Evolutionary conservation across 2,797 vertebrate species (phyloP).

Genomic region (Falco peregrinus): DNA sequence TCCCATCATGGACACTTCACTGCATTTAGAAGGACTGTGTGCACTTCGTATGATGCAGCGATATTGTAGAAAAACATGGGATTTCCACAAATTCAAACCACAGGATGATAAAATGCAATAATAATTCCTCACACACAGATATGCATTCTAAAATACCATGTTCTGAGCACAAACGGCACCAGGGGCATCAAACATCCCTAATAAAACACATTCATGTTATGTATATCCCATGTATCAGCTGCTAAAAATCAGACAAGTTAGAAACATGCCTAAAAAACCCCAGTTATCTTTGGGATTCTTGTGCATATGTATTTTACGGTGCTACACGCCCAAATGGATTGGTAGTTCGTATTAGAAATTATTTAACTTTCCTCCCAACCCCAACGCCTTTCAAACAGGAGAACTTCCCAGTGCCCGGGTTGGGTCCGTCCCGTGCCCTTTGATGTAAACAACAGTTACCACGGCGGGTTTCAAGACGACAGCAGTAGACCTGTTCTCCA

Average conservation of each 20-base stretch:
- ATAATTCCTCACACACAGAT: not conserved
- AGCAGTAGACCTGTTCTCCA: not conserved
- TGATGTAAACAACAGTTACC: not conserved
- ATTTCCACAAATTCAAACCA: not conserved
- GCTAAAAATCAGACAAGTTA: not conserved
- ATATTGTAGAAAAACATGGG: not conserved
- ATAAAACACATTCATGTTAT: not conserved
- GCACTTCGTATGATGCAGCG: not conserved
- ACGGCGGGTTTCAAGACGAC: accelerated
- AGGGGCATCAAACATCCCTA: not conserved
- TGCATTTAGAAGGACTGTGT: not conserved
- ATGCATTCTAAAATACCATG: not conserved
- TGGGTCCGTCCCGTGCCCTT: not conserved
- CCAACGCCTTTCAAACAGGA: not conserved
- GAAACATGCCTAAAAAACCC: not conserved
- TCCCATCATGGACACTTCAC: not conserved
- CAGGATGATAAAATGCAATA: not conserved
- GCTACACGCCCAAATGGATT: not conserved
- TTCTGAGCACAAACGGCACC: not conserved
- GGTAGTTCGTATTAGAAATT: not conserved
- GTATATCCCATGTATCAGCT: not conserved
- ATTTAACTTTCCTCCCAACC: not conserved
- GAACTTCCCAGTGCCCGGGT: accelerated
- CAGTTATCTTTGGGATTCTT: not conserved
- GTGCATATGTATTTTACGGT: not conserved